A percentile compares a stretch with the other conserved stretches of the same genome.
These are phyloP conservation scores for Nothura maculosa DNA, from an alignment of 2,797 vertebrate species.

Conservation along the genomic window DNA sequence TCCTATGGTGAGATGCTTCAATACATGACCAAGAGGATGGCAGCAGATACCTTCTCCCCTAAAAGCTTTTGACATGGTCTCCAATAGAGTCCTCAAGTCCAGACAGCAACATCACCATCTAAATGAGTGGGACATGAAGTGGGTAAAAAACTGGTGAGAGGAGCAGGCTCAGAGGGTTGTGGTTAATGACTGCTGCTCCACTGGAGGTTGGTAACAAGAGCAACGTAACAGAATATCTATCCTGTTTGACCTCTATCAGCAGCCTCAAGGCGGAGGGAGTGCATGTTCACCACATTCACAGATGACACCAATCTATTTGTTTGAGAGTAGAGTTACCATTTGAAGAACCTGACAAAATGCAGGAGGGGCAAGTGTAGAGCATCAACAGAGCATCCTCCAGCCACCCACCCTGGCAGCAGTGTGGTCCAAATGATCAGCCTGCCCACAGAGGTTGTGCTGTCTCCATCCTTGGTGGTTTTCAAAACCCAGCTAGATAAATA, in stretches of 20 bases:
- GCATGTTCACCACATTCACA: neutral
- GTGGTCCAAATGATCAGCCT: neutral
- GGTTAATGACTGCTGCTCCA: neutral
- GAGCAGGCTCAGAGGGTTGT: neutral
- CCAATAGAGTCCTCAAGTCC: neutral
- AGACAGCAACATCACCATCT: neutral
- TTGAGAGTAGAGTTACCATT: neutral
- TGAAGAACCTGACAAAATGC: neutral
- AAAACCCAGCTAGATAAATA: neutral
- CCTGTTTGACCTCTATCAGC: neutral
- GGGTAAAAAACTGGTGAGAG: neutral
- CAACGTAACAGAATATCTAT: neutral
- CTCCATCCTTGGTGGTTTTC: neutral
- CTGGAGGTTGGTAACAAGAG: neutral
- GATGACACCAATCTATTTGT: neutral
- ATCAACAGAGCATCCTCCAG: neutral
- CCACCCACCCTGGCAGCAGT: no score
- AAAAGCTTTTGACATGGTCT: neutral
- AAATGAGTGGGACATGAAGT: neutral
- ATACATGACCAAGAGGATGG: neutral
- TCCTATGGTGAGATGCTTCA: neutral
- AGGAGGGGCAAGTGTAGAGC: neutral
- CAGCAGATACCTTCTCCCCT: accelerated
- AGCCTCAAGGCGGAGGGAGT: neutral
- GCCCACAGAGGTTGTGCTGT: neutral